phyloP scores from a whole-genome alignment of 2,113 vertebrate genomes.

The Psammodynastes pulverulentus region DNA sequence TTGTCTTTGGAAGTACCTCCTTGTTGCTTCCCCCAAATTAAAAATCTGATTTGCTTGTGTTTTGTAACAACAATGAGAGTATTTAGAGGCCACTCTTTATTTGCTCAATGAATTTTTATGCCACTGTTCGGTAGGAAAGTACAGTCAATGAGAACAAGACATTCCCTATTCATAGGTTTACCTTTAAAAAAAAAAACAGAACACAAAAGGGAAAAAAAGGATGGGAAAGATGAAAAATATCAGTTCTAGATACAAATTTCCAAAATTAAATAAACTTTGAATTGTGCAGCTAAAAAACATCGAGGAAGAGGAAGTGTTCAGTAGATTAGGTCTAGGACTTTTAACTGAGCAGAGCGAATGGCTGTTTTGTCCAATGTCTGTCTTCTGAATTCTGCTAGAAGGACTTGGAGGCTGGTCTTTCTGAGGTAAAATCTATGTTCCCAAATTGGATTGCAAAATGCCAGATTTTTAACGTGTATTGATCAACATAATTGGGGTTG shows the following conservation, averaged over 20 bases:
- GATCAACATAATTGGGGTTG: not conserved
- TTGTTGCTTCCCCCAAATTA: not conserved
- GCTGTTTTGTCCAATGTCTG: not conserved
- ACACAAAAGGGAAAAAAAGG: not conserved
- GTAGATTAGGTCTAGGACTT: not conserved
- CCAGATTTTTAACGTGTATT: not conserved
- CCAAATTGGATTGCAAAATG: not conserved
- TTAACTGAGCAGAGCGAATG: not conserved
- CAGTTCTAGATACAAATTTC: not conserved
- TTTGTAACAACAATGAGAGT: not conserved
- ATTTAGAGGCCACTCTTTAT: not conserved
- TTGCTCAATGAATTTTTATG: not conserved
- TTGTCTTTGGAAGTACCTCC: not conserved
- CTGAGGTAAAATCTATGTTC: not conserved
- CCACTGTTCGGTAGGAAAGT: not conserved
- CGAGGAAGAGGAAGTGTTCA: not conserved
- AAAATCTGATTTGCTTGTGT: not conserved
- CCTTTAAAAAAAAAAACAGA: not conserved
- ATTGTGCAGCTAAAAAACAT: not conserved
- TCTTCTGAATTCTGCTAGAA: not conserved
- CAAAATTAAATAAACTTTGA: not conserved
- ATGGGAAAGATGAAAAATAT: not conserved
- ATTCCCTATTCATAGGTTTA: not conserved
- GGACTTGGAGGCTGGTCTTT: not conserved
- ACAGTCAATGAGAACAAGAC: not conserved